These are phyloP conservation scores for Pseudococcus viburni DNA, from an alignment of 2,888 invertebrate species.

Conservation along the genomic window DNA sequence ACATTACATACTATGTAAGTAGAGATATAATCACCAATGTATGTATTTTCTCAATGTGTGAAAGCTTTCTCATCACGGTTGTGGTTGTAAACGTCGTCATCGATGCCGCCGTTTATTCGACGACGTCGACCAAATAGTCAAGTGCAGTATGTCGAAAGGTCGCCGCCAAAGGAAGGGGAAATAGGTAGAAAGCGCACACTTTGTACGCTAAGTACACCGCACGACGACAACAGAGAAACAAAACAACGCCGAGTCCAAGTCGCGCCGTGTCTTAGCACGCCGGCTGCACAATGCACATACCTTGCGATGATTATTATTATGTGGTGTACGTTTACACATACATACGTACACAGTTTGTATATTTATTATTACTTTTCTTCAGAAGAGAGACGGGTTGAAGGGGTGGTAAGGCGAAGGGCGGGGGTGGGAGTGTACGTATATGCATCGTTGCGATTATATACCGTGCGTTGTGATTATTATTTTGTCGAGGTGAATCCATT, in stretches of 20 bases:
- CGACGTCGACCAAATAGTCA: slow-evolving; percentile 21
- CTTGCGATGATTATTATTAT: slow-evolving; percentile 11
- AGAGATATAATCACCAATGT: not conserved
- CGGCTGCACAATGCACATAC: not conserved
- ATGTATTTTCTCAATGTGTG: not conserved
- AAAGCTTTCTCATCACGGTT: slow-evolving; percentile 9
- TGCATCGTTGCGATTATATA: slow-evolving; percentile 13
- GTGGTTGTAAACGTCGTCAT: not conserved
- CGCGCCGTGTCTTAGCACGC: not conserved
- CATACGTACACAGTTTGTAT: not conserved
- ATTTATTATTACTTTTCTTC: slow-evolving; percentile 20
- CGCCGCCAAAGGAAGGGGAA: slow-evolving; percentile 1
- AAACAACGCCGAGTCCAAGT: not conserved
- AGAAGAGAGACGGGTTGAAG: not conserved
- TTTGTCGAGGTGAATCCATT: slow-evolving; percentile 23
- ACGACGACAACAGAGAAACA: not conserved
- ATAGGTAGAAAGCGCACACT: not conserved
- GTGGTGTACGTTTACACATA: not conserved
- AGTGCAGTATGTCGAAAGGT: slow-evolving; percentile 35
- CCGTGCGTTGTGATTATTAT: not conserved
- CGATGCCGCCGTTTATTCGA: not conserved
- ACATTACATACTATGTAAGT: not conserved
- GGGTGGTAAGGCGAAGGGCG: not conserved
- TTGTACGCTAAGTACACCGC: not conserved
- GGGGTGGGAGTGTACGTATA: not conserved